Evolutionary conservation across 2,113 vertebrate species (phyloP).

Genomic region (Cyphomyrus plagiostoma): DNA sequence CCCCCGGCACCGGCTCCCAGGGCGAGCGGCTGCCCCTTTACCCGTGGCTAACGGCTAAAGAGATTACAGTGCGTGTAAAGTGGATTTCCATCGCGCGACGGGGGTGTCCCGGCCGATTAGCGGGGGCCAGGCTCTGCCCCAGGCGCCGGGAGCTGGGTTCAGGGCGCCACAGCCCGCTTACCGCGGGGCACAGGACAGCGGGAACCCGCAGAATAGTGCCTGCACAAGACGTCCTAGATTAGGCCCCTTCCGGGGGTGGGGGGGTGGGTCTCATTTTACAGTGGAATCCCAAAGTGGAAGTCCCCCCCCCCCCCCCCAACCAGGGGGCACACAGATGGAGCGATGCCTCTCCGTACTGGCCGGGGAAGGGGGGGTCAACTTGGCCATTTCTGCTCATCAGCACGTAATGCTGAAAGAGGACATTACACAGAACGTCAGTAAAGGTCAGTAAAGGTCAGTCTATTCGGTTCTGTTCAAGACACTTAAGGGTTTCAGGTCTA

Average conservation of each 20-base stretch:
- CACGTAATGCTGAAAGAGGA: neutral
- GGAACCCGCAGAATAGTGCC: slow-evolving; percentile 4
- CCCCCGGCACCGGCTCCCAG: neutral
- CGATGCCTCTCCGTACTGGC: neutral
- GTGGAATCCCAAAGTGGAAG: neutral
- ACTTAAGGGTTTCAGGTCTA: neutral
- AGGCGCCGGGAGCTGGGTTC: slow-evolving; percentile 36
- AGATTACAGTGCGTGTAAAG: slow-evolving; percentile 98
- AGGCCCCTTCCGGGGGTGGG: neutral
- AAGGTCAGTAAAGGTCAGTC: neutral
- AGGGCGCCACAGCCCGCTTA: slow-evolving; percentile 14
- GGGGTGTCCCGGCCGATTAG: slow-evolving; percentile 86
- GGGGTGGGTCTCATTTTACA: neutral
- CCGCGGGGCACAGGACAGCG: neutral
- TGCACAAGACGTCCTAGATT: slow-evolving; percentile 6
- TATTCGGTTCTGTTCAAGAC: neutral
- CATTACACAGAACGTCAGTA: no score
- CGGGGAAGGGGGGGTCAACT: no score
- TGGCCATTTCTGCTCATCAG: neutral
- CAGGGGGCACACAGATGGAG: neutral
- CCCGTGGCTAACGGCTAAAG: slow-evolving; percentile 91
- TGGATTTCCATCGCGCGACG: slow-evolving; percentile 91
- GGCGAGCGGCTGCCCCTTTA: slow-evolving; percentile 48
- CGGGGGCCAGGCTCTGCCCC: slow-evolving; percentile 65
- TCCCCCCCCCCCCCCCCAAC: neutral